A percentile compares a stretch with the other conserved stretches of the same genome.
Conservation (phyloP, 2,888 invertebrate species). For the Drosophila barbarae region DNA sequence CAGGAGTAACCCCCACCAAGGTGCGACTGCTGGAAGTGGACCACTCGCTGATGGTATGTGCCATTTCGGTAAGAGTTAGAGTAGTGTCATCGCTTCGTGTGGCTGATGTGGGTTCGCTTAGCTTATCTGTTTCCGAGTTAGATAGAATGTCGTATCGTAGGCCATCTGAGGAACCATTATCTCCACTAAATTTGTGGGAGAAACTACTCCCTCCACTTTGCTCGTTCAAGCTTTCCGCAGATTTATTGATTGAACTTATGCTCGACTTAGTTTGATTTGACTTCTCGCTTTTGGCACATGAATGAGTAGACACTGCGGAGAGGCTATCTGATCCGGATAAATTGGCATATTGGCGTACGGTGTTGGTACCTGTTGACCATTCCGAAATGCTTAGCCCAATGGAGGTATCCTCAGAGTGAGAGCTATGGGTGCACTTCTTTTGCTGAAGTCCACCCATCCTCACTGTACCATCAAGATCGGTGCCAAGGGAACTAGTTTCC, state of each 20-base stretch:
- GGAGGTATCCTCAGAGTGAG: constrained; percentile 92
- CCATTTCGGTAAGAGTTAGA: constrained; percentile 84
- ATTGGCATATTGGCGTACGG: constrained; percentile 89
- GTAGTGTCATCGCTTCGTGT: constrained; percentile 91
- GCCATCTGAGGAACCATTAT: constrained; percentile 79
- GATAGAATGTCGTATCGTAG: constrained; percentile 83
- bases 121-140: constrained; percentile 83
- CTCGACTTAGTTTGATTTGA: constrained; percentile 82
- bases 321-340: constrained; percentile 86
- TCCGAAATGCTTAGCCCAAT: constrained; percentile 92
- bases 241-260: constrained; percentile 83
- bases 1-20: constrained; percentile 82
- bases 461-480: constrained; percentile 90
- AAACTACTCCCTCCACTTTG: constrained; percentile 76
- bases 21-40: constrained; percentile 90
- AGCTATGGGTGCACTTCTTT: constrained; percentile 90
- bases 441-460: constrained; percentile 86
- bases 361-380: constrained; percentile 93
- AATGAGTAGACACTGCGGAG: constrained; percentile 82
- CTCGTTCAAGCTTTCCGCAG: constrained; percentile 81
- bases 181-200: constrained; percentile 79
- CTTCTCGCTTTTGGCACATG: constrained; percentile 83
- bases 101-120: constrained; percentile 84
- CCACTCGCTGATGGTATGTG: constrained; percentile 91
- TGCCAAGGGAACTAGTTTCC: constrained; percentile 88